These are phyloP conservation scores for Philhelius pedissequus DNA, from an alignment of 2,888 invertebrate genomes.

Conservation along the genomic window DNA sequence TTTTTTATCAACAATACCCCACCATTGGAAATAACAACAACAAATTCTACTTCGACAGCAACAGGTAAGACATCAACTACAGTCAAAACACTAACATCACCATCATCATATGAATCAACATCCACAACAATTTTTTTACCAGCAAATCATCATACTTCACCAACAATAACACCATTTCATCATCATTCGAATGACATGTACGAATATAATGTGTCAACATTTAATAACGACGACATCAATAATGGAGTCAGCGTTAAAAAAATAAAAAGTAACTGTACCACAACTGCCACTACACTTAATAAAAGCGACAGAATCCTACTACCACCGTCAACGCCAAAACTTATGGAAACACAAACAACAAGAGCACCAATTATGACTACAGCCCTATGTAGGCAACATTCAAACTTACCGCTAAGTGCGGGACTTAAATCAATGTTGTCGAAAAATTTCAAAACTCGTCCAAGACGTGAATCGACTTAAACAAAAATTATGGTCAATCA, in stretches of 20 bases:
- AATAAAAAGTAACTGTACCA: constrained; percentile 40
- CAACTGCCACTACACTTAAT: constrained; percentile 51
- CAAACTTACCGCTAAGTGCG: constrained; percentile 69
- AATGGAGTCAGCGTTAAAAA: constrained; percentile 25
- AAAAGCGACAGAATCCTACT: constrained; percentile 34
- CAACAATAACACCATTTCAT: constrained; percentile 9
- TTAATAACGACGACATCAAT: constrained; percentile 33
- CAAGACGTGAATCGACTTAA: constrained; percentile 70
- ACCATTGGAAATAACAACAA: constrained; percentile 16
- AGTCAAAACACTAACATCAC: constrained; percentile 45
- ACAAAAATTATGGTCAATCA: neutral
- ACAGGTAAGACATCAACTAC: constrained; percentile 58
- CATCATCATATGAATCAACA: constrained; percentile 55
- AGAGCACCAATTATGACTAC: constrained; percentile 40
- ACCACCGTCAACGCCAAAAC: constrained; percentile 18
- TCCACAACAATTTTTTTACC: constrained; percentile 54
- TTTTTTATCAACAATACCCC: constrained; percentile 45
- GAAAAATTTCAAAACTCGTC: constrained; percentile 69
- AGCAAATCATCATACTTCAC: constrained; percentile 43
- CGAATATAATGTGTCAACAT: constrained; percentile 30
- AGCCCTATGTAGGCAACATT: constrained; percentile 61
- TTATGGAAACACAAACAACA: constrained; percentile 26
- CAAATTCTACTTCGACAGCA: constrained; percentile 14
- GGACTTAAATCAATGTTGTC: constrained; percentile 70
- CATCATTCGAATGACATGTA: constrained; percentile 43